Conservation (phyloP, 2,797 vertebrate species). For the Agapornis canus region DNA sequence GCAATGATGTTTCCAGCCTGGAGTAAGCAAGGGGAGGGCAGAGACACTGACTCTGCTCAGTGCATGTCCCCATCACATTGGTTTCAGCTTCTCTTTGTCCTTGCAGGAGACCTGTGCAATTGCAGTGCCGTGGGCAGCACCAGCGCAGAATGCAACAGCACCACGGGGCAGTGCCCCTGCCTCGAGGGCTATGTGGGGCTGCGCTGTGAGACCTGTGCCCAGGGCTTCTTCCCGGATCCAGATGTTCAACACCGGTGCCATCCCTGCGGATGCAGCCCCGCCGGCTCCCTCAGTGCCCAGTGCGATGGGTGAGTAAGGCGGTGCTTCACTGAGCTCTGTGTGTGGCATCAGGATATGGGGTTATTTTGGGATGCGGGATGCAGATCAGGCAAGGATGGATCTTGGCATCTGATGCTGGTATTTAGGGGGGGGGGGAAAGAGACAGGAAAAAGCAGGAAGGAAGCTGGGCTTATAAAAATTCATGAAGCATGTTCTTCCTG, state of each 20-base stretch:
- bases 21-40: neutral
- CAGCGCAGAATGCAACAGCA: constrained; percentile 35
- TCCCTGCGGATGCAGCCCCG: constrained; percentile 63
- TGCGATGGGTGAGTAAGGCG: constrained; percentile 68
- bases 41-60: fast-evolving
- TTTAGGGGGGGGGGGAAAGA: neutral
- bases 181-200: constrained; percentile 53
- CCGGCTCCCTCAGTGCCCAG: neutral
- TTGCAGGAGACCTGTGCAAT: constrained; percentile 75
- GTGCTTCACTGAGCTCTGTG: fast-evolving
- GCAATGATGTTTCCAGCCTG: fast-evolving
- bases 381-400: neutral
- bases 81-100: neutral
- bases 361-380: fast-evolving
- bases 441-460: neutral
- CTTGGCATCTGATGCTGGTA: neutral
- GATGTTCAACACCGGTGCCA: constrained; percentile 11
- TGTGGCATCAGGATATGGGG: fast-evolving
- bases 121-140: constrained; percentile 72
- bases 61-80: fast-evolving
- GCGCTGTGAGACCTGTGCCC: constrained; percentile 55
- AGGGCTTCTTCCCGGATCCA: constrained; percentile 43
- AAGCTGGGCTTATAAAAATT: neutral
- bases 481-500: neutral
- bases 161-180: constrained; percentile 72